Conservation (phyloP, 2,888 invertebrate genomes). For the Yponomeuta sedellus region DNA sequence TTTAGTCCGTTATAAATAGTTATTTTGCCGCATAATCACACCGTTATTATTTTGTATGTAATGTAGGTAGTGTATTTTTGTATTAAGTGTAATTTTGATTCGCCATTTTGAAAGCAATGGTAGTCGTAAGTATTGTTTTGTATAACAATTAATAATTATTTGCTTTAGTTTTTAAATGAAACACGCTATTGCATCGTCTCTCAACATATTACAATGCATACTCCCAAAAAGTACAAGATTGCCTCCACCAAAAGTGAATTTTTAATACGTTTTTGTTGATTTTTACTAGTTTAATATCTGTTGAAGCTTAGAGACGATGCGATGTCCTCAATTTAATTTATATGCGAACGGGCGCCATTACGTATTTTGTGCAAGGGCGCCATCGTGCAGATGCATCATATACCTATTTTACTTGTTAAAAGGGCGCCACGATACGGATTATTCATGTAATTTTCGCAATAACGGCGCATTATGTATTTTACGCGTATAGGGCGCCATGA, state of each 20-base stretch:
- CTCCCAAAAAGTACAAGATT: not conserved
- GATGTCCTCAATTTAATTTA: not conserved
- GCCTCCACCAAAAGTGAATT: not conserved
- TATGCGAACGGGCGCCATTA: not conserved
- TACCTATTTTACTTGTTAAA: too few relatives aligned
- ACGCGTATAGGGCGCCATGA: too few relatives aligned
- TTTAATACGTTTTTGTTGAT: not conserved
- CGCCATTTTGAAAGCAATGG: not conserved
- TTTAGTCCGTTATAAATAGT: not conserved
- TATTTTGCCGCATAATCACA: conserved; percentile 5
- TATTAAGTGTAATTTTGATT: not conserved
- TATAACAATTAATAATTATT: not conserved
- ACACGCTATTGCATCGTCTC: not conserved
- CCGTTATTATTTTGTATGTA: conserved; percentile 3
- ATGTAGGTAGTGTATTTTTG: too few relatives aligned
- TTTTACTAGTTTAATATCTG: conserved; percentile 4
- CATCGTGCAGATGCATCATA: not conserved
- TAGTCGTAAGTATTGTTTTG: not conserved
- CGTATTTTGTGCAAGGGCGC: not conserved
- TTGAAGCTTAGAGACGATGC: not conserved
- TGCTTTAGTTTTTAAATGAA: not conserved
- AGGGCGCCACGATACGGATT: too few relatives aligned
- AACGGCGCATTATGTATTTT: too few relatives aligned
- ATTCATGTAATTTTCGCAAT: too few relatives aligned
- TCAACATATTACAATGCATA: not conserved